Percentiles rank a stretch among this genome's conserved stretches.
Evolutionary conservation across 1,140 invertebrate genomes (phyloP).

Genomic region (Chionoecetes opilio): DNA sequence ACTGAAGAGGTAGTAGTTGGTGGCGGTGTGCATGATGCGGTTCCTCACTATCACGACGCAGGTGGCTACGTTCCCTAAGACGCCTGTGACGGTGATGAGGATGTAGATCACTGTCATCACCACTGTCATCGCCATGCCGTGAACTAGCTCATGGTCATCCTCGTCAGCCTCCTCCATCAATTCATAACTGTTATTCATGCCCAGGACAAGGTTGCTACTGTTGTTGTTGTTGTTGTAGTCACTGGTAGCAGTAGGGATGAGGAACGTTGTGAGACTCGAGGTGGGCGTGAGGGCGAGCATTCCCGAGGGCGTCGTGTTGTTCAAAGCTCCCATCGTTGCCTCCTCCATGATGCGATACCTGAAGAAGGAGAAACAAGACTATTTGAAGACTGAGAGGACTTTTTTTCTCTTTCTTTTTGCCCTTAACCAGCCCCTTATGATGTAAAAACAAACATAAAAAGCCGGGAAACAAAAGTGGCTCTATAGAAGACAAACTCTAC

Average conservation of each 20-base stretch:
- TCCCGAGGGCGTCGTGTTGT: not conserved
- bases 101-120: slow-evolving; percentile 81
- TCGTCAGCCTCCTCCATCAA: not conserved
- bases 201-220: no score
- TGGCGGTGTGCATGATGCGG: slow-evolving; percentile 86
- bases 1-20: slow-evolving; percentile 96
- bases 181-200: not conserved
- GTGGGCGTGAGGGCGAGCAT: not conserved
- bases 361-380: not conserved
- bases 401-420: no score
- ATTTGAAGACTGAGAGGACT: no score
- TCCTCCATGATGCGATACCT: not conserved
- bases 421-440: no score
- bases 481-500: no score
- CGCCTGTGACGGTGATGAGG: slow-evolving; percentile 84
- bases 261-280: not conserved
- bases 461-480: no score
- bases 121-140: slow-evolving; percentile 70
- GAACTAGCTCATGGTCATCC: not conserved
- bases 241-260: not conserved
- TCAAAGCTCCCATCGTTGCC: not conserved
- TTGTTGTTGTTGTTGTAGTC: not conserved
- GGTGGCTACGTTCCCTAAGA: slow-evolving; percentile 87
- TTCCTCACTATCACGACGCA: slow-evolving; percentile 87
- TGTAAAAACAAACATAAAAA: no score